Percentiles rank a stretch among this genome's conserved stretches.
Evolutionary conservation across 2,797 vertebrate genomes (phyloP).

Genomic region (Novumbra hubbsi): DNA sequence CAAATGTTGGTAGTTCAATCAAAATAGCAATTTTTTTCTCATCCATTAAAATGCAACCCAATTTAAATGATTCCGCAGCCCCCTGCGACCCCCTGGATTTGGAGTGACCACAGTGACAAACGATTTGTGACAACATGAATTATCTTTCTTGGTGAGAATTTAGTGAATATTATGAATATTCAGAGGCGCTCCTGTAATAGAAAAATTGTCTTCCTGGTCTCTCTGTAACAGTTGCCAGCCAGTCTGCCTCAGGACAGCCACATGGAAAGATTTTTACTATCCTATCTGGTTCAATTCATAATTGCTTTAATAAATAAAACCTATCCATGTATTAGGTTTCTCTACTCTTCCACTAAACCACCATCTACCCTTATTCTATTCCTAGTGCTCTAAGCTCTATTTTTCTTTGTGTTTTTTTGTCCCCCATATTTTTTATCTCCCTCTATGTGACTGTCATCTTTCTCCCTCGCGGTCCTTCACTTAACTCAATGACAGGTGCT

Average conservation of each 20-base stretch:
- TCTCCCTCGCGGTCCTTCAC: slow-evolving; percentile 44
- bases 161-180: not conserved
- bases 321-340: not conserved
- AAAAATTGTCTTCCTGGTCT: not conserved
- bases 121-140: too few species aligned
- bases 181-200: not conserved
- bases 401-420: not conserved
- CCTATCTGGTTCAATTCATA: not conserved
- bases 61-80: too few species aligned
- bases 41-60: too few species aligned
- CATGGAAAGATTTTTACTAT: not conserved
- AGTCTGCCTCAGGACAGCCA: not conserved
- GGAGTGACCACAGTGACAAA: too few species aligned
- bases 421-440: not conserved
- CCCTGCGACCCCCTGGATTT: too few species aligned
- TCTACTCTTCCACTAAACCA: not conserved
- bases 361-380: not conserved
- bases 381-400: not conserved
- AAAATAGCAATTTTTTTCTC: too few species aligned
- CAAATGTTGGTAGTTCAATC: too few species aligned
- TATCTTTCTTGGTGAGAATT: not conserved
- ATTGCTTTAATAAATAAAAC: not conserved
- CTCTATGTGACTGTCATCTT: not conserved
- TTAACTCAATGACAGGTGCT: not conserved
- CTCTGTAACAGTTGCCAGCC: not conserved